Evolutionary conservation across 2,888 invertebrate genomes (phyloP).

Genomic region (Yponomeuta plumbellus): DNA sequence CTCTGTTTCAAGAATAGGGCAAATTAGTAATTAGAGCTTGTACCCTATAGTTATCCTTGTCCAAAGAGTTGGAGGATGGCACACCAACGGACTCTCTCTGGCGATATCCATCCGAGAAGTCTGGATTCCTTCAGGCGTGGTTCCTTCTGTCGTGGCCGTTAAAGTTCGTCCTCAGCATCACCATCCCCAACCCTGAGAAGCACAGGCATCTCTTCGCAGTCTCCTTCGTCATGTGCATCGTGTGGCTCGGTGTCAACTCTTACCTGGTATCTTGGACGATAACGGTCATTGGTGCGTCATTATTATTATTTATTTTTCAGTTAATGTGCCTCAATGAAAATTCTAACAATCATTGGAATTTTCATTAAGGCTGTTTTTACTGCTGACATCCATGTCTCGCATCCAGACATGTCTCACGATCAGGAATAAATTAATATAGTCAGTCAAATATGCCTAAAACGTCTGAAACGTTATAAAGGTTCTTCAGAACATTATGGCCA

Average conservation of each 20-base stretch:
- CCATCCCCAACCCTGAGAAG: slow-evolving; percentile 83
- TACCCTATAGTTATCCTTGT: not conserved
- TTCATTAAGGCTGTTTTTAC: no score
- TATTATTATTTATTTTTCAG: no score
- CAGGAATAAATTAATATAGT: no score
- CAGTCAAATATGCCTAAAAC: no score
- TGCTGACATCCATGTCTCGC: no score
- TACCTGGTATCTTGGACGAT: slow-evolving; percentile 96
- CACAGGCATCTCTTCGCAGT: slow-evolving; percentile 81
- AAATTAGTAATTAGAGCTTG: no score
- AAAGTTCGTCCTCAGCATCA: slow-evolving; percentile 77
- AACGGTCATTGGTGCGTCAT: slow-evolving; percentile 84
- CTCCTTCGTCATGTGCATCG: slow-evolving; percentile 91
- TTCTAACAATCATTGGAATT: no score
- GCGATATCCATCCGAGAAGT: slow-evolving; percentile 56
- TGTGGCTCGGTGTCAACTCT: slow-evolving; percentile 90
- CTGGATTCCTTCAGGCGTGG: slow-evolving; percentile 61
- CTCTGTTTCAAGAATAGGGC: no score
- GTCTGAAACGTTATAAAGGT: not conserved
- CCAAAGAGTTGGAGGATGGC: not conserved
- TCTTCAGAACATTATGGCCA: no score
- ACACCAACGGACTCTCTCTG: slow-evolving; percentile 39
- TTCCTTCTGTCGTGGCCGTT: slow-evolving; percentile 86
- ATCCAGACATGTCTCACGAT: no score
- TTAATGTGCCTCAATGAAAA: no score